Conservation (phyloP, 2,888 invertebrate species). For the Conops quadrifasciatus region DNA sequence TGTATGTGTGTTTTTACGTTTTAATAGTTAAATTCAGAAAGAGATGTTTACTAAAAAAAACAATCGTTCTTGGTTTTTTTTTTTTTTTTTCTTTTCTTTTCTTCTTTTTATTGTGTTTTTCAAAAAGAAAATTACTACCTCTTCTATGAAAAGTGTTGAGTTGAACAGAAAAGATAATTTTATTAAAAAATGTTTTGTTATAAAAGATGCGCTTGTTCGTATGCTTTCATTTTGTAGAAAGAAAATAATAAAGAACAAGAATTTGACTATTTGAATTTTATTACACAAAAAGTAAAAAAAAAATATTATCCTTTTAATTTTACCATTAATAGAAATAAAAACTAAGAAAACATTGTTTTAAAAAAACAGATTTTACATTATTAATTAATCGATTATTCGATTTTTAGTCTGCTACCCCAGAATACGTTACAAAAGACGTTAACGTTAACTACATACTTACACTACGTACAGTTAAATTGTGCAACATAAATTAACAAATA, state of each 20-base stretch:
- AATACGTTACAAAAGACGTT: constrained; percentile 35
- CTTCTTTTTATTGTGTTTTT: too few relatives aligned
- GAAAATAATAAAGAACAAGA: background rate
- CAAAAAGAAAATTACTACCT: too few relatives aligned
- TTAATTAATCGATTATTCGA: constrained; percentile 38
- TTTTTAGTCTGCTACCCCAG: constrained; percentile 66
- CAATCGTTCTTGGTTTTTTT: too few relatives aligned
- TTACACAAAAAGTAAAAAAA: too few relatives aligned
- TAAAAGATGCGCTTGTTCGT: constrained; percentile 31
- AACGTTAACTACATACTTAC: too few relatives aligned
- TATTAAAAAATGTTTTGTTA: background rate
- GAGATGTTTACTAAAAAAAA: too few relatives aligned
- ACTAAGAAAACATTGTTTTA: constrained; percentile 23
- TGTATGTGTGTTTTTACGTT: background rate
- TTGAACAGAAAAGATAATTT: too few relatives aligned
- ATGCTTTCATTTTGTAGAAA: constrained; percentile 11
- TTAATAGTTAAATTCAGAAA: background rate
- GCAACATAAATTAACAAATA: constrained; percentile 16
- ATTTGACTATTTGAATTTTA: constrained; percentile 10
- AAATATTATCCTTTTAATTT: too few relatives aligned
- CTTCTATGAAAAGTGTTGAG: too few relatives aligned
- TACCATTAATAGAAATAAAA: too few relatives aligned
- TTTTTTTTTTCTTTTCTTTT: too few relatives aligned
- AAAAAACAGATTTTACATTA: constrained; percentile 14
- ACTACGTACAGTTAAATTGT: background rate